Percentiles rank a stretch among this genome's conserved stretches.
Conservation (phyloP, 2,797 vertebrate genomes). For the Sebastolobus altivelis region DNA sequence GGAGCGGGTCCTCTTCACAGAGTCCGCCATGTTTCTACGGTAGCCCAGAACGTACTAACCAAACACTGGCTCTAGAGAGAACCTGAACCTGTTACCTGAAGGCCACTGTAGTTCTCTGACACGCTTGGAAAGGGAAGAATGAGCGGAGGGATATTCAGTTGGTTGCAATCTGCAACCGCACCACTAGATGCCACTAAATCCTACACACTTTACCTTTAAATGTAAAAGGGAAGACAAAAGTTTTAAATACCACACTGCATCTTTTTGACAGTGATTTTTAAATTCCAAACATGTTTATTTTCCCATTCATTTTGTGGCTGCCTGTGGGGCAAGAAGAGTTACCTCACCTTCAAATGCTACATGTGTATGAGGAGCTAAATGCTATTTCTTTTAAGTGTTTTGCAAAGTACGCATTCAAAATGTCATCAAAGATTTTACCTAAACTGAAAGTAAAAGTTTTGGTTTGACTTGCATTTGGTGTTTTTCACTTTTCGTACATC, state of each 20-base stretch:
- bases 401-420: constrained; percentile 28
- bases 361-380: constrained; percentile 31
- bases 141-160: neutral
- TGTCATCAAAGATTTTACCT: neutral
- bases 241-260: neutral
- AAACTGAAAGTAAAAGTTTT: constrained; percentile 17
- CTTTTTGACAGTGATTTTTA: neutral
- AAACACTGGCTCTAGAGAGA: neutral
- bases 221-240: neutral
- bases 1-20: neutral
- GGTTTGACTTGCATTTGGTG: constrained; percentile 48
- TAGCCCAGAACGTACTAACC: neutral
- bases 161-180: neutral
- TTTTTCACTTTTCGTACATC: constrained; percentile 10
- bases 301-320: neutral
- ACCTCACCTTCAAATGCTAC: constrained; percentile 36
- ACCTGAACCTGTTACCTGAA: neutral
- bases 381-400: neutral
- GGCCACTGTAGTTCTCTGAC: neutral
- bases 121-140: neutral
- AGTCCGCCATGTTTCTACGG: neutral
- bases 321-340: neutral
- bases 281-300: neutral
- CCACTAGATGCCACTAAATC: constrained; percentile 1
- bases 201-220: neutral